These are phyloP conservation scores for Sphaerophoria rueppellii DNA, from an alignment of 2,888 invertebrate genomes.

Conservation along the genomic window DNA sequence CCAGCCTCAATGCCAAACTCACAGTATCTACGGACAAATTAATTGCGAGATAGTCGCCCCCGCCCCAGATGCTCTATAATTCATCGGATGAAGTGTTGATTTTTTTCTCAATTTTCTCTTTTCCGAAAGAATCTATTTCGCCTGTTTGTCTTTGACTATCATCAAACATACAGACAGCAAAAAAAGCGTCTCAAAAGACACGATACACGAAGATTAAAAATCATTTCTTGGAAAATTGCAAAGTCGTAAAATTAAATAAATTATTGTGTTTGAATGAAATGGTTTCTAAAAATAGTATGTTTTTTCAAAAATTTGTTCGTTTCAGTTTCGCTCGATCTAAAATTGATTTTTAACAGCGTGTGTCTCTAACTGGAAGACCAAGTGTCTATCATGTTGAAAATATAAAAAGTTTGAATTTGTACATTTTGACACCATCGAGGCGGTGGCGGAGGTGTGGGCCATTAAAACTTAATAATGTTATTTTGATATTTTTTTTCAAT, in stretches of 20 bases:
- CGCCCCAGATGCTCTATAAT: slow-evolving; percentile 16
- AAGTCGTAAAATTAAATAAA: slow-evolving; percentile 7
- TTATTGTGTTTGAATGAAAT: slow-evolving; percentile 28
- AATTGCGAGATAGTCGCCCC: neutral
- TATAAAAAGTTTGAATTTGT: neutral
- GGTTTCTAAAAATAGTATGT: slow-evolving; percentile 55
- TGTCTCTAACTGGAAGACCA: slow-evolving; percentile 61
- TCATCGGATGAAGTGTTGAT: neutral
- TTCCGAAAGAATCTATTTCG: slow-evolving; percentile 25
- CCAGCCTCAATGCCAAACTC: neutral
- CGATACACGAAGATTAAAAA: neutral
- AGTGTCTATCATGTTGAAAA: slow-evolving; percentile 56
- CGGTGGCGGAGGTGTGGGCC: too few species aligned
- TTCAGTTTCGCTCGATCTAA: neutral
- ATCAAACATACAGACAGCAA: slow-evolving; percentile 6
- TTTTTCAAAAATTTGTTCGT: neutral
- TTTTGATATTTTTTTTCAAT: too few species aligned
- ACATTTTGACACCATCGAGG: neutral
- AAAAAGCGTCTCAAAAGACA: slow-evolving; percentile 8
- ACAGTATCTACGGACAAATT: neutral
- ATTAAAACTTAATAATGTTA: too few species aligned
- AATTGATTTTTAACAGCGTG: slow-evolving; percentile 21
- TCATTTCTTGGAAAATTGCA: slow-evolving; percentile 10
- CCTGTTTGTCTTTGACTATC: neutral
- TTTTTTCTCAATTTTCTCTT: neutral